Base-by-base conservation (phyloP, 2,797 vertebrate genomes). In the Sebastes iracundus region DNA sequence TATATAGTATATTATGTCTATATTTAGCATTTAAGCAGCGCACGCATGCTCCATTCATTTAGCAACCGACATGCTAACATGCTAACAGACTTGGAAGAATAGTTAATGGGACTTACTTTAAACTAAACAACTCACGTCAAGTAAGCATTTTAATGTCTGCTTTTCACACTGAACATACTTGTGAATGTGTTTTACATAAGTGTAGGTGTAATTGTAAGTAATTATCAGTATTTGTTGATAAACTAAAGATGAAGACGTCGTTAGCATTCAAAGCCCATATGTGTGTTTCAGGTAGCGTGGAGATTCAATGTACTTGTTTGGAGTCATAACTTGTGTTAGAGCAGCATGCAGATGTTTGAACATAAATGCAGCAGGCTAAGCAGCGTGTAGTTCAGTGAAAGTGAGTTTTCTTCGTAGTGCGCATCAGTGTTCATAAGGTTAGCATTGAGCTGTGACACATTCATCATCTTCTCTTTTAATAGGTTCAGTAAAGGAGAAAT, bases 21-120 rank as follows among this genome's bases (percentile, higher is more conserved):
- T 33, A 66, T 75, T 33, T 58, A 7, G n/a, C n/a, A n/a, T n/a
- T n/a, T 92, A 92, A 85, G 55, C 85, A 88, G 80, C 88, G 60
- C 87, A 87, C 87, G 83, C 94, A 92, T 90, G 92, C 93, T 92
- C 87, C 94, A 94, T 94, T 95, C 93, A 94, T 93, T 4, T 32
- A 77, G 69, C 71, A 13, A 66, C 20, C 71, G 23, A 2, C 13
- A 80, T 89, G 90, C 80, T 90, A 91, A 80, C 38, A 10, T 5
- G 86, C 88, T 90, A 93, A 83, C 69, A 55, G 52, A 84, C 72
- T 81, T 46, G 22, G 9, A 79, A 73, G 30, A 78, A 53, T 65
- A 74, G 84, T 88, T 87, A 65, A 79, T 35, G 7, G 6, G 4
- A 49, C 38, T 60, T 25, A 67, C n/a, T 78, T 58, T 59, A 30